Conservation (phyloP, 1,140 invertebrate species). For the Sarcophaga peregrina region DNA sequence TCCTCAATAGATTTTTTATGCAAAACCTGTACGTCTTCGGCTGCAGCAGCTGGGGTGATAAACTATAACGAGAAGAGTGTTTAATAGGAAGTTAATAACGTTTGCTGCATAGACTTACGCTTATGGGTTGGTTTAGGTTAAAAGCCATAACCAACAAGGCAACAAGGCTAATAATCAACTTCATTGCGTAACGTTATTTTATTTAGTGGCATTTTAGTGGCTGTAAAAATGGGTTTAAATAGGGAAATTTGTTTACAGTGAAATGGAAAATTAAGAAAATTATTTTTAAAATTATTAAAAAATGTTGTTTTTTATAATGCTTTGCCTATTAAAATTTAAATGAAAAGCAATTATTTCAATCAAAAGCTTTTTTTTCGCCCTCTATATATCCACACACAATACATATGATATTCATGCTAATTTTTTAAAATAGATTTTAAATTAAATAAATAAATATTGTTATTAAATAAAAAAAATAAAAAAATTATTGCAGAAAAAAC, state of each 20-base stretch:
- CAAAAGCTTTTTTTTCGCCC: background rate
- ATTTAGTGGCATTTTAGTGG: background rate
- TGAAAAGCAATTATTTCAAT: conserved; percentile 12
- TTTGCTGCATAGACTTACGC: background rate
- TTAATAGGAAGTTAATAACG: background rate
- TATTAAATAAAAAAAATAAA: background rate
- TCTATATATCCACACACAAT: background rate
- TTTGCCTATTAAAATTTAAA: background rate
- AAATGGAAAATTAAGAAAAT: background rate
- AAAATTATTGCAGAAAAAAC: background rate
- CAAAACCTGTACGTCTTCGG: background rate
- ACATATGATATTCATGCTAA: background rate
- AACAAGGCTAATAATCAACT: background rate
- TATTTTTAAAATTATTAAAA: background rate
- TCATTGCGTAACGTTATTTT: conserved; percentile 27
- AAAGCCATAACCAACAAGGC: background rate
- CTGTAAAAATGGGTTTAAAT: conserved; percentile 5
- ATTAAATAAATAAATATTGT: background rate
- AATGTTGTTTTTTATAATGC: background rate
- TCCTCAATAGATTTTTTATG: background rate
- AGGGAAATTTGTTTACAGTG: conserved; percentile 3
- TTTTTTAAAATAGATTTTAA: background rate
- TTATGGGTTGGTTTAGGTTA: background rate
- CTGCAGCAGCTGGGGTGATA: background rate
- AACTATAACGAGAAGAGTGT: no score